Evolutionary conservation across 2,888 invertebrate species (phyloP).

Genomic region (Cataglyphis livida): DNA sequence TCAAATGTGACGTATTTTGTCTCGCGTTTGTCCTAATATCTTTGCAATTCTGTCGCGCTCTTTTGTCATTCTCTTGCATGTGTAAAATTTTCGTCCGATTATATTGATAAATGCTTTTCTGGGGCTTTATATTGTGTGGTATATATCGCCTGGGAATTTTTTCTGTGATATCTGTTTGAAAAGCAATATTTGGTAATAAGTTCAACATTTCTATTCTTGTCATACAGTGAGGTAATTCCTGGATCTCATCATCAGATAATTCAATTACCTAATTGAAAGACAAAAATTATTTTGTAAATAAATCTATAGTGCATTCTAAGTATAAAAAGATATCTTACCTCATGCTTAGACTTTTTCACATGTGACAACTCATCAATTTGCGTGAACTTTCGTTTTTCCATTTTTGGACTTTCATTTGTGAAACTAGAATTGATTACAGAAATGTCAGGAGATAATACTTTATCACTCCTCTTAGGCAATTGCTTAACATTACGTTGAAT

Average conservation of each 20-base stretch:
- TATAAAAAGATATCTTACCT: constrained; percentile 65
- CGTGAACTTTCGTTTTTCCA: constrained; percentile 46
- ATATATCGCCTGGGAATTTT: constrained; percentile 78
- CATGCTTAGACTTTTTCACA: constrained; percentile 75
- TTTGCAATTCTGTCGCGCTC: constrained; percentile 36
- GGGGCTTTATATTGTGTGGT: constrained; percentile 78
- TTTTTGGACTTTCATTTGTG: neutral
- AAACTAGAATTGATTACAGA: constrained; percentile 55
- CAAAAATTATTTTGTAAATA: constrained; percentile 26
- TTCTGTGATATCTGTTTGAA: constrained; percentile 64
- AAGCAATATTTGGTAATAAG: constrained; percentile 81
- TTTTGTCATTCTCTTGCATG: constrained; percentile 65
- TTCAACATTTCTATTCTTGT: constrained; percentile 82
- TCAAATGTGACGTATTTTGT: constrained; percentile 9
- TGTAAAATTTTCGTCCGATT: constrained; percentile 68
- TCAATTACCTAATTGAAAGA: constrained; percentile 80
- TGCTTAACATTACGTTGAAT: constrained; percentile 83
- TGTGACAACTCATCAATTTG: neutral
- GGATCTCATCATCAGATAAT: constrained; percentile 83
- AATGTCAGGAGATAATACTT: constrained; percentile 61
- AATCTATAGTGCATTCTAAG: neutral
- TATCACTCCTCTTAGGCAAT: constrained; percentile 81
- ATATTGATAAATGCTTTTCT: constrained; percentile 76
- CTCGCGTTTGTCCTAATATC: constrained; percentile 42
- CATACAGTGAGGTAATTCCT: constrained; percentile 79